phyloP scores from a whole-genome alignment of 2,113 vertebrate species.

The Pseudorhombus dupliciocellatus region DNA sequence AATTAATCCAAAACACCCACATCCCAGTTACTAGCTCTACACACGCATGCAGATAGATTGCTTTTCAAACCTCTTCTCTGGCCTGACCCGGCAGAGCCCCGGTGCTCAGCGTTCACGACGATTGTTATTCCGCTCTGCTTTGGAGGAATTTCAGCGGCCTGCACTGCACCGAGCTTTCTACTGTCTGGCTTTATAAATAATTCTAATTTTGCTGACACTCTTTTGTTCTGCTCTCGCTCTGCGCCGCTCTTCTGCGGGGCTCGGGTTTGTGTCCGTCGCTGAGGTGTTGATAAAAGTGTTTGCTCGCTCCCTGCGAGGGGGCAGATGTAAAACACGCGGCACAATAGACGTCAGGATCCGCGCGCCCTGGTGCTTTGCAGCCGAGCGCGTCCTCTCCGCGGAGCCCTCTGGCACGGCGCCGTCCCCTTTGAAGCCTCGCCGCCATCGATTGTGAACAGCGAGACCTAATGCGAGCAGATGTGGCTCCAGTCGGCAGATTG shows the following conservation, averaged over 20 bases:
- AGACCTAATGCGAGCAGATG: constrained; percentile 62
- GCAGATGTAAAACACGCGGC: constrained; percentile 61
- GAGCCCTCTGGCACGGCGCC: constrained; percentile 56
- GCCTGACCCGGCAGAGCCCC: not conserved
- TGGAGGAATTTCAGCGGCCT: not conserved
- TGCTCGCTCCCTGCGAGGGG: constrained; percentile 33
- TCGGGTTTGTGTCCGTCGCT: constrained; percentile 38
- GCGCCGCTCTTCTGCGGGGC: not conserved
- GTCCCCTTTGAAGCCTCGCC: constrained; percentile 68
- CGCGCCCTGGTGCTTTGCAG: constrained; percentile 24
- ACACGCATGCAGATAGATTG: too few relatives aligned
- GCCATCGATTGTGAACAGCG: constrained; percentile 62
- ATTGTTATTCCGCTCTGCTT: too few relatives aligned
- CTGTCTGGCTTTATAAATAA: not conserved
- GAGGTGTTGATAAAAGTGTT: constrained; percentile 54
- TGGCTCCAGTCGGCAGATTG: constrained; percentile 31
- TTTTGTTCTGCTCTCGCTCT: not conserved
- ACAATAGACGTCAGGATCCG: constrained; percentile 47
- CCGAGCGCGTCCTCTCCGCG: constrained; percentile 36
- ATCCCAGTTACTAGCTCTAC: too few relatives aligned
- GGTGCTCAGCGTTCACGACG: not conserved
- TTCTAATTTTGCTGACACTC: constrained; percentile 7
- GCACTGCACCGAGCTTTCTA: not conserved
- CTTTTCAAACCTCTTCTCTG: not conserved
- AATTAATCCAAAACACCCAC: not conserved